phyloP scores from a whole-genome alignment of 2,888 invertebrate genomes.

The Drosophila longiperda region DNA sequence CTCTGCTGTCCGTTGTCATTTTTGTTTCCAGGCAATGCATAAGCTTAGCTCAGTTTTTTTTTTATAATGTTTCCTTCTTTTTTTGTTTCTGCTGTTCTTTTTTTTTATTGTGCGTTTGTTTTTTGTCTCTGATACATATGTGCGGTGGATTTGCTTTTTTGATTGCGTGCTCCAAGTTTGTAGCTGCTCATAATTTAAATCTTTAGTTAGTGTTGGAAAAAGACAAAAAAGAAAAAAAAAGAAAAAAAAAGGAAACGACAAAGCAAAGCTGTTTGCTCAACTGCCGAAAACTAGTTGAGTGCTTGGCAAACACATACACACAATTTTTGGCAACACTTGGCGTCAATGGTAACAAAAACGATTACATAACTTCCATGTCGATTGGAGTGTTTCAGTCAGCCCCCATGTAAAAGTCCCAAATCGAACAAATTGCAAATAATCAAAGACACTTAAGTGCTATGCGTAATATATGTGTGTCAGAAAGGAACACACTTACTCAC shows the following conservation, averaged over 20 bases:
- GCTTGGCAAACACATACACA: constrained; percentile 51
- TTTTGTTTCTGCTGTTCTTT: not conserved
- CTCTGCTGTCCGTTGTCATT: constrained; percentile 49
- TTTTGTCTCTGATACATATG: constrained; percentile 24
- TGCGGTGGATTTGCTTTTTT: constrained; percentile 44
- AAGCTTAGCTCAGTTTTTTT: constrained; percentile 41
- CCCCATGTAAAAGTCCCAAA: constrained; percentile 64
- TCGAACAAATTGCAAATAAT: constrained; percentile 78
- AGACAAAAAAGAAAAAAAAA: constrained; percentile 13
- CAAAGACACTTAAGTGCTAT: constrained; percentile 70
- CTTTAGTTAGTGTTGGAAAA: constrained; percentile 18
- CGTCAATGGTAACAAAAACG: constrained; percentile 69
- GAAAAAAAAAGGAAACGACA: constrained; percentile 6
- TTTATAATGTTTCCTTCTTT: constrained; percentile 18
- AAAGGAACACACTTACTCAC: constrained; percentile 5
- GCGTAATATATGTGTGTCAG: constrained; percentile 51
- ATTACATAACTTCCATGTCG: constrained; percentile 63
- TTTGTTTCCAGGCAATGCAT: constrained; percentile 38
- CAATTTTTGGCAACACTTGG: constrained; percentile 64
- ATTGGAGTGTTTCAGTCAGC: constrained; percentile 34
- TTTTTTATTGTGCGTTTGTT: constrained; percentile 34
- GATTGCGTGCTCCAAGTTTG: constrained; percentile 44
- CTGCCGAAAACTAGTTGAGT: constrained; percentile 57
- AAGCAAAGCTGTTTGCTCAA: constrained; percentile 30
- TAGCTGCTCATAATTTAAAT: constrained; percentile 50